phyloP scores from a whole-genome alignment of 2,888 invertebrate genomes.

The Poecilus cupreus region DNA sequence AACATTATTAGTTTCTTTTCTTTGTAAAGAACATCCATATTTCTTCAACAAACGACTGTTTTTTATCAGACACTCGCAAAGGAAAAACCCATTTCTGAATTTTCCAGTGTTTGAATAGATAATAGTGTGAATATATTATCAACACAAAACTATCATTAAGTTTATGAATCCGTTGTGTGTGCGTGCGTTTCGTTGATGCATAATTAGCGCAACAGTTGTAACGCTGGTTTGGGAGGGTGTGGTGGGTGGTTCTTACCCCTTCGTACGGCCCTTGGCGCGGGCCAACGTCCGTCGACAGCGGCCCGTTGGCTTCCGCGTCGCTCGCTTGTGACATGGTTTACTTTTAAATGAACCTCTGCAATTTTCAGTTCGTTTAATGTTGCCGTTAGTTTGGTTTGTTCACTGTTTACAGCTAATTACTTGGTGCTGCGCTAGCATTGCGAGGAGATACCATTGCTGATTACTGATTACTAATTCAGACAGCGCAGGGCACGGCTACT shows the following conservation, averaged over 20 bases:
- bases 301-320: slow-evolving; percentile 46
- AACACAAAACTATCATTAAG: too few species aligned
- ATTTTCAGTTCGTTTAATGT: slow-evolving; percentile 3
- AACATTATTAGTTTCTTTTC: not conserved
- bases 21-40: not conserved
- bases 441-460: not conserved
- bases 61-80: too few species aligned
- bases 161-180: too few species aligned
- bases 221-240: not conserved
- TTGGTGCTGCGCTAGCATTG: not conserved
- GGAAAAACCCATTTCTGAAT: too few species aligned
- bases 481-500: not conserved
- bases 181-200: too few species aligned
- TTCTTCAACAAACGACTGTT: not conserved
- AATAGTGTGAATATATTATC: too few species aligned
- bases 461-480: too few species aligned
- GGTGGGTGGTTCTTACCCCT: slow-evolving; percentile 42
- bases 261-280: slow-evolving; percentile 39
- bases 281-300: slow-evolving; percentile 47
- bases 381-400: not conserved
- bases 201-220: not conserved
- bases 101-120: too few species aligned
- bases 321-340: slow-evolving; percentile 49
- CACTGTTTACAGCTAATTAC: slow-evolving; percentile 6
- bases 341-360: slow-evolving; percentile 33